A percentile compares a stretch with the other conserved stretches of the same genome.
phyloP scores from a whole-genome alignment of 2,797 vertebrate genomes.

The Characodon lateralis region DNA sequence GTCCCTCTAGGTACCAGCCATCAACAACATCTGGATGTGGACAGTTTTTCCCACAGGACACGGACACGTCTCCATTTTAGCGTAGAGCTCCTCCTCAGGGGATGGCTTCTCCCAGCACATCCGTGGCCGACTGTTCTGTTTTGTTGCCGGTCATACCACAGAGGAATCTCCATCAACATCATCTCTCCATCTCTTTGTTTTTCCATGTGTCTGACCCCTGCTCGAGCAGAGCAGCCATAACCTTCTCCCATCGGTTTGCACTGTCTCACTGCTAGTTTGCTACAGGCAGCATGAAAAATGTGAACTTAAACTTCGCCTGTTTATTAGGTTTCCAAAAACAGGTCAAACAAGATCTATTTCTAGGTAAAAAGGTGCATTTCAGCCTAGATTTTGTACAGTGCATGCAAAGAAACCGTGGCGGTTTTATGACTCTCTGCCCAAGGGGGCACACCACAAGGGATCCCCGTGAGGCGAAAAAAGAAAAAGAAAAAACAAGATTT shows the following conservation, averaged over 20 bases:
- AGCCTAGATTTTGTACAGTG: conserved; percentile 4
- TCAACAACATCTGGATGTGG: conserved; percentile 67
- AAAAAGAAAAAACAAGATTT: not conserved
- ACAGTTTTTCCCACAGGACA: conserved; percentile 55
- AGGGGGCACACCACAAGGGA: not conserved
- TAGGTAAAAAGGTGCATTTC: conserved; percentile 1
- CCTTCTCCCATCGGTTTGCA: conserved; percentile 20
- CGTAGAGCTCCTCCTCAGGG: conserved; percentile 33
- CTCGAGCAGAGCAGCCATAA: conserved; percentile 12
- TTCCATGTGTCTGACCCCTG: conserved; percentile 34
- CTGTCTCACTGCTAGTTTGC: conserved; percentile 10
- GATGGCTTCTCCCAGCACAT: conserved; percentile 25
- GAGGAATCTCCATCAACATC: conserved; percentile 37
- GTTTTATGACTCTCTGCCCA: not conserved
- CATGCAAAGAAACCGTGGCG: not conserved
- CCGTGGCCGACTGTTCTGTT: conserved; percentile 36
- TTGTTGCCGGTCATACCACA: conserved; percentile 29
- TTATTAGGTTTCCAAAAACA: conserved; percentile 28
- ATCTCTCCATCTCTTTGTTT: conserved; percentile 38
- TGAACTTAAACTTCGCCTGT: conserved; percentile 2
- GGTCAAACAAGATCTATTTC: conserved; percentile 31
- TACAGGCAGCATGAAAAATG: conserved; percentile 23
- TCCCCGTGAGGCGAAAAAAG: not conserved
- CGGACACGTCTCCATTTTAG: conserved; percentile 53
- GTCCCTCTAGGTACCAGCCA: conserved; percentile 61